Base-by-base conservation (phyloP, 2,113 vertebrate genomes). In the Leptobrachium ailaonicum region DNA sequence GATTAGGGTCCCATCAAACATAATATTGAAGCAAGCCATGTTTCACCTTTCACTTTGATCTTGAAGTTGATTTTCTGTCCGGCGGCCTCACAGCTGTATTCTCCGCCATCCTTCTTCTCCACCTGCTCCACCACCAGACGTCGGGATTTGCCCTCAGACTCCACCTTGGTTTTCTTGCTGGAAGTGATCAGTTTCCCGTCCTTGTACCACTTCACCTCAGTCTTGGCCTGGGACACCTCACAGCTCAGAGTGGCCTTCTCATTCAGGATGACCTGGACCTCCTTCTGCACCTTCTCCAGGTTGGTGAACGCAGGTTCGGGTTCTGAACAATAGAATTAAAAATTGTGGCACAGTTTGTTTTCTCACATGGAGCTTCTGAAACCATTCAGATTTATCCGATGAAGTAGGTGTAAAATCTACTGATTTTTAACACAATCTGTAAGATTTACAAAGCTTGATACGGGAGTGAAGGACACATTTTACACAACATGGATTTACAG, bases 41-140 rank as follows among this genome's bases (percentile, higher is more conserved):
- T 32, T 32, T 63, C 0, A 95, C 94, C 94, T 91, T 85, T 82
- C 0, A 93, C 82, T 0, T 0, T 0, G 40, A 96, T 40, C 41
- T 50, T 90, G 85, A 95, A 95, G 82, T 84, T 85, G 41, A 95
- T 80, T 66, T 93, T 95, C 53, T 95, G 93, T 11, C 85, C 90
- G 74, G 85, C 91, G 8, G 89, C 89, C 83, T 95, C 93, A 0
- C 95, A 96, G 67, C 6, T 93, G 81, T 95, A 95, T 14, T 93
- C 91, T 66, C 93, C 95, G 66, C 86, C 91, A 77, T 95, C 93
- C 2, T 87, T 88, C 82, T 83, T 90, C 85, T 93, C 89, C 73
- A 88, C 90, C 83, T 92, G 90, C 40, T 90, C 85, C 1, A 84
- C 88, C 70, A 91, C 89, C 54, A 90, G 91, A 79, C 88, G 89